phyloP scores from a whole-genome alignment of 2,797 vertebrate genomes.

The Periparus ater region DNA sequence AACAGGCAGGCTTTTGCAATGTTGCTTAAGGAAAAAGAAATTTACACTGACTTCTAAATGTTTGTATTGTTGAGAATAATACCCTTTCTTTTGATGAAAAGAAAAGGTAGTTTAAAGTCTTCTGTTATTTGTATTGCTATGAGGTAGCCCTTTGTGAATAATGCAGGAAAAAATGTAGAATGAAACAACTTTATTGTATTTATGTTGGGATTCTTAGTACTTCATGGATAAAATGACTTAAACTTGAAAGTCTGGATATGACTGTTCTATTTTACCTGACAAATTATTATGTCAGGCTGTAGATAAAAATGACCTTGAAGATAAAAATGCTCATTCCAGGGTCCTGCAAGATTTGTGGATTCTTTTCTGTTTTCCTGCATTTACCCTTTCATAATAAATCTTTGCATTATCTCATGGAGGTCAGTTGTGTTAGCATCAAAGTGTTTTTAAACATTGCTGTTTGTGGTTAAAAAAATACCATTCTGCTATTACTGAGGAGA shows the following conservation, averaged over 20 bases:
- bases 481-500: background rate
- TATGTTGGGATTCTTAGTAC: background rate
- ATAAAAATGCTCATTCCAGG: background rate
- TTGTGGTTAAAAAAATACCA: background rate
- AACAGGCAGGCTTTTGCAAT: background rate
- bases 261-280: background rate
- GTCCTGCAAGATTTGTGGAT: background rate
- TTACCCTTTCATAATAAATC: background rate
- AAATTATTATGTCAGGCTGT: background rate
- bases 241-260: background rate
- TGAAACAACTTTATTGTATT: background rate
- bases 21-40: background rate
- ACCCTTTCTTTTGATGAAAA: background rate
- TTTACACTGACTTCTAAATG: background rate
- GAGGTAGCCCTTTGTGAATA: background rate
- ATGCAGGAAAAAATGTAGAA: background rate
- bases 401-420: background rate
- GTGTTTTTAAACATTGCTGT: background rate
- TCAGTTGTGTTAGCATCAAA: background rate
- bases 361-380: background rate
- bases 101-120: background rate
- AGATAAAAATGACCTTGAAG: background rate
- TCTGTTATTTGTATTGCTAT: background rate
- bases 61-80: background rate
- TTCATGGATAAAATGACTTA: background rate